phyloP scores from a whole-genome alignment of 2,113 vertebrate genomes.

The mouse (Mus musculus) region GRCm39 chr9:115017001-115017500 shows the following conservation, averaged over 20 bases:
- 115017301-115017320: neutral
- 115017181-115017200: neutral
- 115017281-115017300: neutral
- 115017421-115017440: neutral
- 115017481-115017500: neutral
- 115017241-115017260: neutral
- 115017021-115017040: neutral
- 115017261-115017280: neutral
- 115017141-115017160: neutral
- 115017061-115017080: neutral
- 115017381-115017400: no score
- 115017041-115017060: neutral
- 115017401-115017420: no score
- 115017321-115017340: neutral
- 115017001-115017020: neutral
- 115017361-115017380: neutral
- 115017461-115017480: neutral
- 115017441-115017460: neutral
- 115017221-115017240: neutral
- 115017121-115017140: neutral
- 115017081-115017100: neutral
- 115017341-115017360: neutral
- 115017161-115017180: neutral
- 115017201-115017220: neutral
- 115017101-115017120: neutral